phyloP scores from a whole-genome alignment of 2,113 vertebrate genomes.

The Columba livia region DNA sequence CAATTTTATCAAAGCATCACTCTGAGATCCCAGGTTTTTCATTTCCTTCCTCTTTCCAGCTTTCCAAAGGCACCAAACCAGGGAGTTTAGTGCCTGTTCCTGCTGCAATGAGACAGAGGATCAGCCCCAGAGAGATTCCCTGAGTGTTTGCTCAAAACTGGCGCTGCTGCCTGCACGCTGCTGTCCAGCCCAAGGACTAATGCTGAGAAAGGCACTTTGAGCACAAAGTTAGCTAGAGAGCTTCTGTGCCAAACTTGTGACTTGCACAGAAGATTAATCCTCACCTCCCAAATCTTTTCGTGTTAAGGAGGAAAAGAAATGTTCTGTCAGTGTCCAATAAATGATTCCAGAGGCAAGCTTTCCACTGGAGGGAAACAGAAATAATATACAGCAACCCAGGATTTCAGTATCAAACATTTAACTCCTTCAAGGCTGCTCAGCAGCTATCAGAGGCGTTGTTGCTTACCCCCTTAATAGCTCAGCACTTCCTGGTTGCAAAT shows the following conservation, averaged over 20 bases:
- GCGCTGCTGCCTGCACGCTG: not conserved
- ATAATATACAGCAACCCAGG: not conserved
- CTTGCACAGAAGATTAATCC: not conserved
- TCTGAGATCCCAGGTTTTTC: not conserved
- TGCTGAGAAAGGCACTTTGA: conserved; percentile 36
- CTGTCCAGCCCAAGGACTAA: not conserved
- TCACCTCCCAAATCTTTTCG: not conserved
- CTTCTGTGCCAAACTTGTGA: not conserved
- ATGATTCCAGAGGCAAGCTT: not conserved
- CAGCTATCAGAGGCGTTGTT: not conserved
- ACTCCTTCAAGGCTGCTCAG: not conserved
- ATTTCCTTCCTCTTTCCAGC: not conserved
- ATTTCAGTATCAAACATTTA: not conserved
- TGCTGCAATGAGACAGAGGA: not conserved
- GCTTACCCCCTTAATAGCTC: not conserved
- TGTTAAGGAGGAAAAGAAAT: not conserved
- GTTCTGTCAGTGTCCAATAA: not conserved
- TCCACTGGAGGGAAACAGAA: not conserved
- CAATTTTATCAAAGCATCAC: not conserved
- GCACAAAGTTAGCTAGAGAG: not conserved
- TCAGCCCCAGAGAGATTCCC: not conserved
- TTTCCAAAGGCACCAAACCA: fast-evolving
- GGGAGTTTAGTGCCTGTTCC: not conserved
- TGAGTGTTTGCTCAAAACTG: not conserved
- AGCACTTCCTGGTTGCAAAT: not conserved